Conservation (phyloP, 2,888 invertebrate species). For the Dysmachus trigonus region DNA sequence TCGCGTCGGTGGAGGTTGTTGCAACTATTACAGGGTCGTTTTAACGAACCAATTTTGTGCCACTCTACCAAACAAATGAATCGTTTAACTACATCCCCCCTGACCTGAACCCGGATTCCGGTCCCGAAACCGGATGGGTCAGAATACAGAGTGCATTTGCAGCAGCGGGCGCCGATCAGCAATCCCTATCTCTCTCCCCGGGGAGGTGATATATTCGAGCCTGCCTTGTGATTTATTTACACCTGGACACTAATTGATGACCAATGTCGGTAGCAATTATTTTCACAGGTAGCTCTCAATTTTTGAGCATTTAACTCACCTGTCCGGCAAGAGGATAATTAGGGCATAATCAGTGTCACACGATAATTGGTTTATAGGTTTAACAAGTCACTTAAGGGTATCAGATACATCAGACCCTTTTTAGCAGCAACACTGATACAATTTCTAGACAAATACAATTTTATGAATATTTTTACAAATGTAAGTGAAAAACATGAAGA, state of each 20-base stretch:
- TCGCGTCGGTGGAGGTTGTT: background rate
- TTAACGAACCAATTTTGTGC: constrained; percentile 26
- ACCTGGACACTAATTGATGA: constrained; percentile 24
- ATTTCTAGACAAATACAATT: background rate
- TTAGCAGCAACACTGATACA: background rate
- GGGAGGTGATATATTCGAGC: constrained; percentile 10
- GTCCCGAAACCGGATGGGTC: background rate
- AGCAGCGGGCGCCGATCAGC: background rate
- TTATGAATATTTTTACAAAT: too few species aligned
- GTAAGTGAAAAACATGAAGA: too few species aligned
- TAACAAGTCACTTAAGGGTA: background rate
- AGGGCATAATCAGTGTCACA: background rate
- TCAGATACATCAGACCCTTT: background rate
- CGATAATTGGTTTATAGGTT: background rate
- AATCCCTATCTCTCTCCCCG: background rate
- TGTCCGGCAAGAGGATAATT: background rate
- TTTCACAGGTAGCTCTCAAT: background rate
- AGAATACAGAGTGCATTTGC: background rate
- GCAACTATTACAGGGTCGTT: background rate
- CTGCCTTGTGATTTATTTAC: constrained; percentile 14
- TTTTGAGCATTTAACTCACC: background rate
- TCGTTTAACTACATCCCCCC: background rate
- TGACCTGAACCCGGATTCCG: background rate
- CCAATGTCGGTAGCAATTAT: background rate
- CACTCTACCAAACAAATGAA: constrained; percentile 17